Evolutionary conservation across 2,797 vertebrate genomes (phyloP), one percentile per base, ranked within the genome.

Genomic region (Acanthis flammea): DNA sequence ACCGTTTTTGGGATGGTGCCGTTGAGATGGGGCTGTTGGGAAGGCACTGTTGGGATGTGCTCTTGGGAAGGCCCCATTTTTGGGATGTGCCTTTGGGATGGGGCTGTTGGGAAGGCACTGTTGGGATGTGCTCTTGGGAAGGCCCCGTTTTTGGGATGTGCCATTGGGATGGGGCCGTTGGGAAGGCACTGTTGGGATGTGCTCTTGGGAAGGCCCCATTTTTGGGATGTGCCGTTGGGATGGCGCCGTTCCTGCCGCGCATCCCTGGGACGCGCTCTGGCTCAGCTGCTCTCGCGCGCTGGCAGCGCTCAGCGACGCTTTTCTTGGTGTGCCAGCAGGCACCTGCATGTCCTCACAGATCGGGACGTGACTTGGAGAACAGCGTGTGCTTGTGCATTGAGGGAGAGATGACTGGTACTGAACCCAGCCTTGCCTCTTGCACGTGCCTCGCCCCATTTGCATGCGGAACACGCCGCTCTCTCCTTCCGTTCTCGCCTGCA

Each of bases 401-500:
- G 78, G 68, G 87, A 0, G 48, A 74, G 92, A 87, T 78, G 90
- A 1, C 61, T 86, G 91, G 86, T 88, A 48, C 94, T 61, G 0
- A 88, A 73, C 75, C 63, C 82, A 93, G 89, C 81, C 94, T 86
- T 7, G 81, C 92, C 89, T 92, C 86, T 10, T 72, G 95, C 92
- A 95, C 54, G 75, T 95, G 94, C 82, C 92, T 91, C 0, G 2
- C 33, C 5, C 68, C 44, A 95, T 96, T 90, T 86, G 57, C 81
- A 96, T 96, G 92, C 95, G 12, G 78, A 83, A 31, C 92, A 33
- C 10, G 14, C 70, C 24, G 55, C 58, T 55, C 88, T 78, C 89
- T 81, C 85, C 87, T 95, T 96, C 96, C 95, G 96, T 88, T 94
- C 94, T 90, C 19, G 94, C 96, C 94, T 86, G 93, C 95, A 91